Conservation (phyloP, 2,797 vertebrate species). For the Chaetophractus vellerosus region DNA sequence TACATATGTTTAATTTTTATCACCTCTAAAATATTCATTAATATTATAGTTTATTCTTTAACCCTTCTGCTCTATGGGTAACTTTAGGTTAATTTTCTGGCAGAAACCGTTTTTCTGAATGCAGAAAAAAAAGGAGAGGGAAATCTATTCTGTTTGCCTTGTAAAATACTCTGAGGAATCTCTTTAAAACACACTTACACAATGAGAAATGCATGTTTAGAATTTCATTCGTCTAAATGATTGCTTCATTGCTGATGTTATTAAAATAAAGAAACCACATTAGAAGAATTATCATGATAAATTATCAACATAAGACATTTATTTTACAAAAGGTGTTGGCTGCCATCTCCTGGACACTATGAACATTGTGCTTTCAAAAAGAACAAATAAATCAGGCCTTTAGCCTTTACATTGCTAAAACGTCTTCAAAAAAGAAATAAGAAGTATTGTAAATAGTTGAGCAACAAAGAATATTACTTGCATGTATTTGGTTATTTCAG, state of each 20-base stretch:
- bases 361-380: constrained; percentile 30
- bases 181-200: constrained; percentile 24
- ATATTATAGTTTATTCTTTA: constrained; percentile 63
- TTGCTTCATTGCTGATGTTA: constrained; percentile 28
- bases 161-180: constrained; percentile 49
- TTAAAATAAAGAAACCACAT: constrained; percentile 62
- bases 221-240: constrained; percentile 68
- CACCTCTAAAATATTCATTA: constrained; percentile 28
- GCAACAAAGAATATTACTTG: not conserved
- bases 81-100: constrained; percentile 23
- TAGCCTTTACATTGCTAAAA: not conserved
- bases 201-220: not conserved
- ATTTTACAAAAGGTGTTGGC: constrained; percentile 60
- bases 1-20: constrained; percentile 56
- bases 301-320: not conserved
- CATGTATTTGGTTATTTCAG: constrained; percentile 9
- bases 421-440: constrained; percentile 53
- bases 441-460: not conserved
- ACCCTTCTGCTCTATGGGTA: constrained; percentile 4
- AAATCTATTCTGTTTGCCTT: constrained; percentile 47
- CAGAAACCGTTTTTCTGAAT: constrained; percentile 39
- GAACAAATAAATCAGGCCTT: not conserved
- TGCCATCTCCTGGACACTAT: constrained; percentile 83
- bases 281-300: not conserved
- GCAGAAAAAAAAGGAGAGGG: not conserved